These are phyloP conservation scores for Ommatoiulus sabulosus DNA, from an alignment of 2,888 invertebrate species.

Conservation along the genomic window DNA sequence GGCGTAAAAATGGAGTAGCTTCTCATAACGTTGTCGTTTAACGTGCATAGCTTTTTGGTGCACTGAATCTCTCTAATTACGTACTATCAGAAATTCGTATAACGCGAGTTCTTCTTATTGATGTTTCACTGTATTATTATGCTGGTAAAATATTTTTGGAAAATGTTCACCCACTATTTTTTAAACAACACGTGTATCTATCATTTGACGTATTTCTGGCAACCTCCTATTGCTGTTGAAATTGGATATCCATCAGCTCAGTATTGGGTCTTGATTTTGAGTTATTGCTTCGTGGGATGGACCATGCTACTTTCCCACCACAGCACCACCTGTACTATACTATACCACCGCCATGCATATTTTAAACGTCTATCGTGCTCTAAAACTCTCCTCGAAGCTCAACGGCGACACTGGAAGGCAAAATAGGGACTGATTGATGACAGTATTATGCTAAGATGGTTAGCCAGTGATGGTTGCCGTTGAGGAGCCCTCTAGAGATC, in stretches of 20 bases:
- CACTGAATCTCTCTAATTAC: no score
- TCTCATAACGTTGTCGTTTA: no score
- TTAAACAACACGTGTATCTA: no score
- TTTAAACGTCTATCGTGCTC: background rate
- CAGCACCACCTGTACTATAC: background rate
- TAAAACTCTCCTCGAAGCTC: background rate
- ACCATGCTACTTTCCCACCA: conserved; percentile 15
- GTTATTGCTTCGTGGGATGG: background rate
- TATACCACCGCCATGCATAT: background rate
- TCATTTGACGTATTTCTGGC: no score
- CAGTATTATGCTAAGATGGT: conserved; percentile 42
- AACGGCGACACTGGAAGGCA: background rate
- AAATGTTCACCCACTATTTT: no score
- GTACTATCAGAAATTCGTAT: no score
- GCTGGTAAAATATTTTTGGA: no score
- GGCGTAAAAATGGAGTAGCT: no score
- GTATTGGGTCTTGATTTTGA: background rate
- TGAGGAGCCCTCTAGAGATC: background rate
- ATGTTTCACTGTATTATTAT: no score
- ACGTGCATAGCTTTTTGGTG: no score
- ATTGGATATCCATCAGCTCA: background rate
- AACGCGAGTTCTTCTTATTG: no score
- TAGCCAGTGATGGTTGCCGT: conserved; percentile 41
- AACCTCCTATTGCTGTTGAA: no score
- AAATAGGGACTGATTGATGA: conserved; percentile 33